phyloP scores from a whole-genome alignment of 2,797 vertebrate genomes.

The Fistularia commersonii region DNA sequence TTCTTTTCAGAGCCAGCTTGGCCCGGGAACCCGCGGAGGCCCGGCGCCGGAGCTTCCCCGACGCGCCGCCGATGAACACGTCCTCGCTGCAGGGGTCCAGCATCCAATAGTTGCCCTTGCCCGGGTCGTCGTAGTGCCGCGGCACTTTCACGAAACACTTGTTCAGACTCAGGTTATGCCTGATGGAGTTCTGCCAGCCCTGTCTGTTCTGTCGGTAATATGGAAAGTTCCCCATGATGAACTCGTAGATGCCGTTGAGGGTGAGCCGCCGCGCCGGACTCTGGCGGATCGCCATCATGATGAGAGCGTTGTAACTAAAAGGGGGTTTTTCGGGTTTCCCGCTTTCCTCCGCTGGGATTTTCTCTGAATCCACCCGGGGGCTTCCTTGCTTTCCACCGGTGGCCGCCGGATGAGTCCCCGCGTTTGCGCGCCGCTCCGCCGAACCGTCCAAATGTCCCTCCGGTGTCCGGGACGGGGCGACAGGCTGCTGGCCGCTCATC shows the following conservation, averaged over 20 bases:
- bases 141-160: constrained; percentile 82
- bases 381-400: background rate
- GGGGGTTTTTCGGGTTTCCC: constrained; percentile 72
- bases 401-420: constrained; percentile 4
- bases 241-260: constrained; percentile 81
- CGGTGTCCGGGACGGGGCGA: constrained; percentile 3
- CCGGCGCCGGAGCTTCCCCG: constrained; percentile 76
- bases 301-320: constrained; percentile 82
- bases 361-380: constrained; percentile 13
- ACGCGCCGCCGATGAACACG: constrained; percentile 78
- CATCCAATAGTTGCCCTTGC: constrained; percentile 84
- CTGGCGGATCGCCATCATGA: constrained; percentile 84
- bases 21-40: constrained; percentile 47
- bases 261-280: constrained; percentile 74
- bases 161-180: constrained; percentile 83
- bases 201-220: constrained; percentile 79
- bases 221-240: constrained; percentile 78
- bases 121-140: constrained; percentile 79
- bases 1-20: constrained; percentile 67
- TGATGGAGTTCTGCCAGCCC: constrained; percentile 82
- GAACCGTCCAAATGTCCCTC: constrained; percentile 10
- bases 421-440: constrained; percentile 5
- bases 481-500: constrained; percentile 28
- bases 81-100: constrained; percentile 81
- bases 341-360: constrained; percentile 23